phyloP scores from a whole-genome alignment of 2,888 invertebrate species.

The Pyralis farinalis region DNA sequence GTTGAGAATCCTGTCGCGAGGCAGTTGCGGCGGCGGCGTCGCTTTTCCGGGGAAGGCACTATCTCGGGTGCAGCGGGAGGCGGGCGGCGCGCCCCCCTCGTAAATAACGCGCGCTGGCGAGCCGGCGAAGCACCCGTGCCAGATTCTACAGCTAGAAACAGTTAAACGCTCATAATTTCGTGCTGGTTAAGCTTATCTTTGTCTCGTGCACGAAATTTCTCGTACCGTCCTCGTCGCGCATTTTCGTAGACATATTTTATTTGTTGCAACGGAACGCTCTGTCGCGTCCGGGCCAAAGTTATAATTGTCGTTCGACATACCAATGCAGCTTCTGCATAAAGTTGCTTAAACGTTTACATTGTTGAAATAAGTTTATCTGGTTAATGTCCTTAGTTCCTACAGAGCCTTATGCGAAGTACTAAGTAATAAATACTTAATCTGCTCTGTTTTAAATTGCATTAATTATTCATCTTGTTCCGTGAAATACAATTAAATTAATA shows the following conservation, averaged over 20 bases:
- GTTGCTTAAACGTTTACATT: constrained; percentile 65
- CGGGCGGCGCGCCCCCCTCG: constrained; percentile 57
- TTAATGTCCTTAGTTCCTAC: constrained; percentile 62
- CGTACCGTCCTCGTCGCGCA: constrained; percentile 66
- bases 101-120: constrained; percentile 80
- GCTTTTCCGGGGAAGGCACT: constrained; percentile 77
- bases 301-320: constrained; percentile 79
- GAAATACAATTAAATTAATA: constrained; percentile 4
- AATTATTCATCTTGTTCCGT: background rate
- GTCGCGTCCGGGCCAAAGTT: constrained; percentile 73
- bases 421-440: constrained; percentile 18
- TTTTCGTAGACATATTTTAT: constrained; percentile 76
- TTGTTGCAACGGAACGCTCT: constrained; percentile 67
- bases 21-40: constrained; percentile 46
- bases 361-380: constrained; percentile 70
- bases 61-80: constrained; percentile 70
- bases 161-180: constrained; percentile 81
- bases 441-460: background rate
- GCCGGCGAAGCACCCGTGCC: constrained; percentile 80
- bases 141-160: constrained; percentile 81
- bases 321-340: constrained; percentile 74
- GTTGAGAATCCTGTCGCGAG: constrained; percentile 31
- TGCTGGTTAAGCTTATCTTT: constrained; percentile 81
- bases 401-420: constrained; percentile 25
- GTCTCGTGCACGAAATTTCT: constrained; percentile 78